Conservation (phyloP, 2,888 invertebrate genomes). For the Ophioninae sp. region DNA sequence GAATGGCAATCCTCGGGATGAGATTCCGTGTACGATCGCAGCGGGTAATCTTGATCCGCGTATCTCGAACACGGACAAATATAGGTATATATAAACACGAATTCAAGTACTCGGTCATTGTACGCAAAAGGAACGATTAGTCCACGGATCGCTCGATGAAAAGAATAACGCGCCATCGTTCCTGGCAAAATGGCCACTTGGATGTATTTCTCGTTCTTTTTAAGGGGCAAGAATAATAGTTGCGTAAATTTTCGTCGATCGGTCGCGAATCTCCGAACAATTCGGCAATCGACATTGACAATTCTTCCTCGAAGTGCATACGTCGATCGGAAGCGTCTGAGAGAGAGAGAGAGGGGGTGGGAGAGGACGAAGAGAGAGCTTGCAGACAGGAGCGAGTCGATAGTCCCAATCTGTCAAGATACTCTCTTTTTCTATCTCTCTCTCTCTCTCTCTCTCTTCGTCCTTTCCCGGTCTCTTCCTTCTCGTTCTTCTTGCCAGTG, state of each 20-base stretch:
- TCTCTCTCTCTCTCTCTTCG: constrained; percentile 52
- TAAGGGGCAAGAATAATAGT: neutral
- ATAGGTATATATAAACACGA: neutral
- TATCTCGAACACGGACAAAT: neutral
- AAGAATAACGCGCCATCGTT: constrained; percentile 1
- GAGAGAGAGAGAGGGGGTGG: neutral
- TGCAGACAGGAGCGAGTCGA: constrained; percentile 71
- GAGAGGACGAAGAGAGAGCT: constrained; percentile 32
- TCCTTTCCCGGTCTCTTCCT: constrained; percentile 15
- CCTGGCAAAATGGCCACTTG: constrained; percentile 15
- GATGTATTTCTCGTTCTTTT: neutral
- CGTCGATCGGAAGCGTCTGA: neutral
- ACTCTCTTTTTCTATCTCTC: constrained; percentile 13
- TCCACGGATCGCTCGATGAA: neutral
- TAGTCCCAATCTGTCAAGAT: constrained; percentile 78
- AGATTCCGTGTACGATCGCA: neutral
- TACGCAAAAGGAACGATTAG: constrained; percentile 7
- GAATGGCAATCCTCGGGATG: neutral
- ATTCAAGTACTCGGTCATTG: neutral
- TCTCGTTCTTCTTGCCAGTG: constrained; percentile 48
- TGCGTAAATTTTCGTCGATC: constrained; percentile 37
- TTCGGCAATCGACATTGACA: constrained; percentile 53
- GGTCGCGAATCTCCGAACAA: constrained; percentile 38
- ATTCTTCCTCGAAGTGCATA: constrained; percentile 58
- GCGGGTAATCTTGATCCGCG: neutral